phyloP scores from a whole-genome alignment of 2,797 vertebrate genomes.

The Psittacula echo region DNA sequence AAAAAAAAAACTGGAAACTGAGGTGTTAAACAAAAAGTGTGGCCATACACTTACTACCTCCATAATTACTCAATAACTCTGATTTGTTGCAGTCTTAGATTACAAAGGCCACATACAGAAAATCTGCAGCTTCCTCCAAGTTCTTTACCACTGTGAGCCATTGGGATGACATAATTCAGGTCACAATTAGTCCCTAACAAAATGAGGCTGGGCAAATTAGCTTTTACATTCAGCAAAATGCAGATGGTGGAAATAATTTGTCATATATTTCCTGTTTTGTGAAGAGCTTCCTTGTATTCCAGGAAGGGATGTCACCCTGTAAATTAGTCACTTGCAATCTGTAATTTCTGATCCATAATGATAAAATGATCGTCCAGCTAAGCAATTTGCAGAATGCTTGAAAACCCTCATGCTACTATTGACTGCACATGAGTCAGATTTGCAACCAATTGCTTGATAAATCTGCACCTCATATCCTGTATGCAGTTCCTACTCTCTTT shows the following conservation, averaged over 20 bases:
- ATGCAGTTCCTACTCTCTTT: background rate
- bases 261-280: conserved; percentile 28
- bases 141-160: background rate
- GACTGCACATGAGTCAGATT: conserved; percentile 39
- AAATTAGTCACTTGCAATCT: conserved; percentile 46
- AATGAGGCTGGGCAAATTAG: background rate
- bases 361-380: background rate
- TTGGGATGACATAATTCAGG: conserved; percentile 9
- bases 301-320: conserved; percentile 5
- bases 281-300: conserved; percentile 22
- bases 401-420: background rate
- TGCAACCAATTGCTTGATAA: conserved; percentile 38
- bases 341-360: conserved; percentile 39
- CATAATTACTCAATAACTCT: background rate
- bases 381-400: background rate
- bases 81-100: background rate
- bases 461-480: background rate
- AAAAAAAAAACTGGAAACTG: background rate
- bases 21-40: background rate
- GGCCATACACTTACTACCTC: background rate
- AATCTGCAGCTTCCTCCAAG: background rate
- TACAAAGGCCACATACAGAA: background rate
- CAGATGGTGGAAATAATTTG: conserved; percentile 44
- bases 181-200: conserved; percentile 17
- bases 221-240: conserved; percentile 16